Base-by-base conservation (phyloP, 2,113 vertebrate species). In the Ictalurus punctatus region DNA sequence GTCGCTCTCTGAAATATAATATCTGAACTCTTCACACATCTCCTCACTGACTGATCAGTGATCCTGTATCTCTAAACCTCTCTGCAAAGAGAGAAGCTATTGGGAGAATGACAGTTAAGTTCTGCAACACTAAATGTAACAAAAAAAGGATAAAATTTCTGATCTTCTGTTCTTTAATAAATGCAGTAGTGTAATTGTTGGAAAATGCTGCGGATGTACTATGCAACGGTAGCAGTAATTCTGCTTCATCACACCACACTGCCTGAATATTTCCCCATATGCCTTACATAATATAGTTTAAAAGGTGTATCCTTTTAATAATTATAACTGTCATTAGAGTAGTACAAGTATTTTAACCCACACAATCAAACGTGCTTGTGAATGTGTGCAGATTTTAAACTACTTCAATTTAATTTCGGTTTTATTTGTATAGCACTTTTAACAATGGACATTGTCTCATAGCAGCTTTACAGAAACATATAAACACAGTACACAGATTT, bases 341-440 rank as follows among this genome's bases (percentile, higher is more conserved):
- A 27, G 74, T 52, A 16, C 54, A 34, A 34, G 8, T 19, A 5
- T 9, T 59, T 34, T 37, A 34, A 34, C 9, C 17, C 16, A 30
- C n/a, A 59, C 9, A 81, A 34, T 80, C 25, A n/a, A 80, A 17
- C 6, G 1, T 91, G 90, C 88, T 92, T 87, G 84, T 91, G 90
- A 85, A 5, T 90, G 92, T 94, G 93, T 73, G 92, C 91, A 90
- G 93, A 80, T 92, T 87, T 90, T 25, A 65, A 85, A 59, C 27
- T 25, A 34, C 1, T 9, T 58, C 4, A 44, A 44, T 44, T 40
- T 40, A 40, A 40, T 40, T 40, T 4, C n/a, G 4, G 40, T 40
- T 40, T 40, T 40, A 40, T 40, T 40, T 40, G 40, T 40, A 40
- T 40, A 40, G 40, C 34, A 34, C 34, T 34, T 34, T 34, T 34